phyloP scores from a whole-genome alignment of 1,140 invertebrate species.

The Euwallacea similis region DNA sequence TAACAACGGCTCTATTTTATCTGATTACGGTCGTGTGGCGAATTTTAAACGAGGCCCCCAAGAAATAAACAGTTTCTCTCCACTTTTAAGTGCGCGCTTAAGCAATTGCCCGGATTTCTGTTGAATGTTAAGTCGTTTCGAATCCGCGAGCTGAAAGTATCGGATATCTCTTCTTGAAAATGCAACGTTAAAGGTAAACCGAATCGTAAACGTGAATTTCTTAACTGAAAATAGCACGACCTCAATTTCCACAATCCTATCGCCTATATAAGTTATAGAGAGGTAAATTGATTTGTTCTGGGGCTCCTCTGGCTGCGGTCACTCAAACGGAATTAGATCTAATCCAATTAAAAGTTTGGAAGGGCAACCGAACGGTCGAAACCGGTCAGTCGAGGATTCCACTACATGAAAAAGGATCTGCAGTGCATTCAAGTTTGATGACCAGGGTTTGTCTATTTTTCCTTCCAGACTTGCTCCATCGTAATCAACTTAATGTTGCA shows the following conservation, averaged over 20 bases:
- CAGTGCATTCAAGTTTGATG: conserved; percentile 37
- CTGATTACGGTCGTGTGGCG: conserved; percentile 37
- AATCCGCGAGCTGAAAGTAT: too few relatives aligned
- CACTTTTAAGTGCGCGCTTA: conserved; percentile 28
- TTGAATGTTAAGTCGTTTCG: conserved; percentile 15
- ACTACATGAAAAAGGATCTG: conserved; percentile 23
- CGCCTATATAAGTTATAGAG: conserved; percentile 31
- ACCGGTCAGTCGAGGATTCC: conserved; percentile 20
- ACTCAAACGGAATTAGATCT: conserved; percentile 38
- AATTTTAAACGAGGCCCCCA: conserved; percentile 25
- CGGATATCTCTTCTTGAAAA: too few relatives aligned
- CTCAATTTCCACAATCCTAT: conserved; percentile 8
- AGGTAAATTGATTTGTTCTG: conserved; percentile 39
- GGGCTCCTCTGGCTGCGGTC: conserved; percentile 29
- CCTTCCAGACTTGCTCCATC: too few relatives aligned
- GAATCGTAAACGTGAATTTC: too few relatives aligned
- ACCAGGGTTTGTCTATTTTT: background rate
- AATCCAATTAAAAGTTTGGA: conserved; percentile 39
- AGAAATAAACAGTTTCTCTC: conserved; percentile 33
- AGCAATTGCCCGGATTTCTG: conserved; percentile 32
- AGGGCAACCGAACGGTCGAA: conserved; percentile 17
- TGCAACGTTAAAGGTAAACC: too few relatives aligned
- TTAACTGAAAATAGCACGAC: background rate
- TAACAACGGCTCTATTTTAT: conserved; percentile 38
- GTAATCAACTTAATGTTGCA: too few relatives aligned